Evolutionary conservation across 2,888 invertebrate genomes (phyloP).

Genomic region (Leucoma salicis): DNA sequence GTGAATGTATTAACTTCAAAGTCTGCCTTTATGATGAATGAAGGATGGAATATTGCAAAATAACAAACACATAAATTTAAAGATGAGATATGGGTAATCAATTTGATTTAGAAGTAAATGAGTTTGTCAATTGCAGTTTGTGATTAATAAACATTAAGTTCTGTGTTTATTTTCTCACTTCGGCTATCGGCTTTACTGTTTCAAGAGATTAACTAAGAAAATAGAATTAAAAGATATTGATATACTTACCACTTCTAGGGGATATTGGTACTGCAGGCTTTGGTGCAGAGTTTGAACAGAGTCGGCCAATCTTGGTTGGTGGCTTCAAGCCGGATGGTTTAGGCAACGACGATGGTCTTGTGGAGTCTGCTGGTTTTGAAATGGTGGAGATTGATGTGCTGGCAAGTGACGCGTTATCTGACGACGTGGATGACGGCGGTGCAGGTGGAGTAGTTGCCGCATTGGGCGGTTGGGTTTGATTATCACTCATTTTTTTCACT

Average conservation of each 20-base stretch:
- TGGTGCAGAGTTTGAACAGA: slow-evolving; percentile 84
- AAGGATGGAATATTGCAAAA: slow-evolving; percentile 19
- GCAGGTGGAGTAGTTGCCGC: slow-evolving; percentile 43
- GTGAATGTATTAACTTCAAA: slow-evolving; percentile 29
- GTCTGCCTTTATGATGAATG: slow-evolving; percentile 27
- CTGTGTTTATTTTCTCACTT: slow-evolving; percentile 11
- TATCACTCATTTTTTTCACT: slow-evolving; percentile 68
- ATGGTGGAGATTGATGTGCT: slow-evolving; percentile 55
- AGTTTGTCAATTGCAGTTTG: slow-evolving; percentile 71
- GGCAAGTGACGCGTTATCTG: slow-evolving; percentile 56
- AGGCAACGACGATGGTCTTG: slow-evolving; percentile 64
- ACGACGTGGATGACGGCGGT: slow-evolving; percentile 56
- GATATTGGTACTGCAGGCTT: slow-evolving; percentile 86
- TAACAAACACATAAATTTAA: slow-evolving; percentile 9
- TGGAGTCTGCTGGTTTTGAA: slow-evolving; percentile 48
- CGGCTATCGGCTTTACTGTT: no score
- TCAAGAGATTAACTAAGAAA: neutral
- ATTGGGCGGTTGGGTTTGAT: slow-evolving; percentile 43
- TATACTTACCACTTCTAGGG: slow-evolving; percentile 76
- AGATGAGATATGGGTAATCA: neutral
- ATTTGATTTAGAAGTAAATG: slow-evolving; percentile 7
- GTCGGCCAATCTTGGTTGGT: slow-evolving; percentile 85
- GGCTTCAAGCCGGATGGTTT: slow-evolving; percentile 85
- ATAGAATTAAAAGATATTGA: slow-evolving; percentile 2
- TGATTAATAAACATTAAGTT: slow-evolving; percentile 11